Conservation (phyloP, 2,797 vertebrate species). For the Momotus momota region DNA sequence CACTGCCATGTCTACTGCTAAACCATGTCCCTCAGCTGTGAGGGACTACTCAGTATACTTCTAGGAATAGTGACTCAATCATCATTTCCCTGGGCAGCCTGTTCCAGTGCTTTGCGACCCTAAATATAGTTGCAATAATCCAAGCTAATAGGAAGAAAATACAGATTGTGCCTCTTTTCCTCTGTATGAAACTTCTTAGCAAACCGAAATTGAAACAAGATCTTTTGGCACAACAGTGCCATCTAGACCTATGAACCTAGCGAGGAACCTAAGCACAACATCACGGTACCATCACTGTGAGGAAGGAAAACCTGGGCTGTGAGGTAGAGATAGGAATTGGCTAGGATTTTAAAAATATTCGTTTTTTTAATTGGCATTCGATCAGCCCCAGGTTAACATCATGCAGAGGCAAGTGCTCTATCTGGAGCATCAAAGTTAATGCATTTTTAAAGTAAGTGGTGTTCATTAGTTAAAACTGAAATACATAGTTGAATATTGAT, state of each 20-base stretch:
- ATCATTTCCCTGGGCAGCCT: not conserved
- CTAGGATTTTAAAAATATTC: not conserved
- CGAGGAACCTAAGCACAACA: not conserved
- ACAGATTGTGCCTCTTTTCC: accelerated
- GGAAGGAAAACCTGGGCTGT: not conserved
- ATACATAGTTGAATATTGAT: not conserved
- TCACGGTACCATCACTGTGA: not conserved
- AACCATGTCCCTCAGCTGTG: not conserved
- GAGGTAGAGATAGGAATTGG: not conserved
- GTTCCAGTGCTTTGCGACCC: not conserved
- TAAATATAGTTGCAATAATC: not conserved
- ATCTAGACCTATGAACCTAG: not conserved
- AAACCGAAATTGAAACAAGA: not conserved
- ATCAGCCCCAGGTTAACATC: not conserved
- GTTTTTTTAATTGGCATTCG: not conserved
- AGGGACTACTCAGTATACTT: not conserved
- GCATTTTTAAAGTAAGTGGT: not conserved
- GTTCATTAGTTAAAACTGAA: not conserved
- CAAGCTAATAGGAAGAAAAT: not conserved
- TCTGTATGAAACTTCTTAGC: not conserved
- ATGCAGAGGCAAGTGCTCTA: not conserved
- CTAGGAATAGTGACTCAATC: not conserved
- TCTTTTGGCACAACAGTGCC: not conserved
- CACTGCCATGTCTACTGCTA: not conserved
- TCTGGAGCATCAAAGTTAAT: not conserved